Percentiles rank a stretch among this genome's conserved stretches.
Conservation (phyloP, 2,113 vertebrate species). For the Symphodus melops region DNA sequence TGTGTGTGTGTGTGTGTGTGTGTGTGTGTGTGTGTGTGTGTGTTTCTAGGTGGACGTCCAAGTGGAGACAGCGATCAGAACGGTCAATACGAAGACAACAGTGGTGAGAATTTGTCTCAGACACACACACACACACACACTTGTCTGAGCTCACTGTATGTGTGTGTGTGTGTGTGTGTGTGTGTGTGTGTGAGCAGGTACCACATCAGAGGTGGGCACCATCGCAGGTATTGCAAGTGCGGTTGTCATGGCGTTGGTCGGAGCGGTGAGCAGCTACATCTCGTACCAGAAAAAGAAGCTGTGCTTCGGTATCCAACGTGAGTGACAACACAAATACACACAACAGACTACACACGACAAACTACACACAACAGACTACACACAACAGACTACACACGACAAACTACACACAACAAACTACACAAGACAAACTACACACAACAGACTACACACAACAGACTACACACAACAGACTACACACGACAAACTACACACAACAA, state of each 20-base stretch:
- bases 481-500: too few species aligned
- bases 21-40: neutral
- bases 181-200: conserved; percentile 46
- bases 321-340: conserved; percentile 38
- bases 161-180: neutral
- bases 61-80: conserved; percentile 22
- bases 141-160: too few species aligned
- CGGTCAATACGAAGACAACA: conserved; percentile 45
- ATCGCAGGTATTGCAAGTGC: conserved; percentile 92
- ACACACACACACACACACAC: too few species aligned
- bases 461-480: too few species aligned
- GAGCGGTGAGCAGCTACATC: conserved; percentile 93
- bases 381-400: too few species aligned
- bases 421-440: too few species aligned
- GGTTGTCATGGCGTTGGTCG: conserved; percentile 90
- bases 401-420: too few species aligned
- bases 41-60: conserved; percentile 23
- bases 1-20: neutral
- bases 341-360: neutral
- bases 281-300: conserved; percentile 99
- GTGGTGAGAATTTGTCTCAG: conserved; percentile 26
- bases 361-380: too few species aligned
- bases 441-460: too few species aligned
- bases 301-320: conserved; percentile 96
- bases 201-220: conserved; percentile 86